Evolutionary conservation across 1,140 invertebrate species (phyloP).

Genomic region (Drosophila seguyi): DNA sequence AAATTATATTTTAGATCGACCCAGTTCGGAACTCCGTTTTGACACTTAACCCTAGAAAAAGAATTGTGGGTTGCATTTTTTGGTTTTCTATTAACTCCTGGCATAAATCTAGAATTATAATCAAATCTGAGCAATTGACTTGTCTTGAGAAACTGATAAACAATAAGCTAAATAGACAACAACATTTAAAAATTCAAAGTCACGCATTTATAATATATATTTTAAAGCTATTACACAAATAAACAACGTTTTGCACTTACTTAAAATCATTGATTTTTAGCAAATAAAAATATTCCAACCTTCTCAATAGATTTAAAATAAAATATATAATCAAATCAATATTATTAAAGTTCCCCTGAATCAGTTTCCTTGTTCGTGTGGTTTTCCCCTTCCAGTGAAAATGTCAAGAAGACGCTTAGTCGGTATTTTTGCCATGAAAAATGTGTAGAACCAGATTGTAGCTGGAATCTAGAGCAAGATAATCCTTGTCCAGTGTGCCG

Average conservation of each 20-base stretch:
- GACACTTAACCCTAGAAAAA: no score
- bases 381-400: background rate
- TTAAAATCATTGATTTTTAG: background rate
- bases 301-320: background rate
- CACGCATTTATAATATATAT: no score
- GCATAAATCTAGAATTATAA: no score
- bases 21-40: no score
- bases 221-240: no score
- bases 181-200: no score
- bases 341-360: no score
- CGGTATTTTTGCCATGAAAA: constrained; percentile 22
- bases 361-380: background rate
- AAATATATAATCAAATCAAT: background rate
- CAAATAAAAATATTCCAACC: background rate
- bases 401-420: background rate
- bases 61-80: no score
- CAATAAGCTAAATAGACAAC: no score
- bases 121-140: no score
- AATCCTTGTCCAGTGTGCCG: constrained; percentile 26
- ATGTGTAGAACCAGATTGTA: constrained; percentile 12
- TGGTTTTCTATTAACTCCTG: no score
- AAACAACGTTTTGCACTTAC: background rate
- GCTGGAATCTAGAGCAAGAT: constrained; percentile 23
- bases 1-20: background rate
- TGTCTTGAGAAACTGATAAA: no score